Evolutionary conservation across 2,797 vertebrate species (phyloP).

Genomic region (Argyrosomus regius): DNA sequence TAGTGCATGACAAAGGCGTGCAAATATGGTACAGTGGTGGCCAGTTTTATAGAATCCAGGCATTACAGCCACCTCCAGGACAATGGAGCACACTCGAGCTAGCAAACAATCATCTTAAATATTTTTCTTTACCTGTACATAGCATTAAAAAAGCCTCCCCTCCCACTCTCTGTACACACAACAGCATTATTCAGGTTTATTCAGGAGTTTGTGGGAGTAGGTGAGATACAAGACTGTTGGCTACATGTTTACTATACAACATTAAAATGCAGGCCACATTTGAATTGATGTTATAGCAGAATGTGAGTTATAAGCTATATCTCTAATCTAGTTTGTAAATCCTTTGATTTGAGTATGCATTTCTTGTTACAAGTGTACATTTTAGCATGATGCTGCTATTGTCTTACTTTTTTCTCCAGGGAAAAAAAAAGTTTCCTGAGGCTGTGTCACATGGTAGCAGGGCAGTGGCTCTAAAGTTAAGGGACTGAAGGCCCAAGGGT

Average conservation of each 20-base stretch:
- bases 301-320: background rate
- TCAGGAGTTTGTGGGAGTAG: constrained; percentile 27
- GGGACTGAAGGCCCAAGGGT: constrained; percentile 25
- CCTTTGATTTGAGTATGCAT: constrained; percentile 19
- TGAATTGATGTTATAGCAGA: constrained; percentile 3
- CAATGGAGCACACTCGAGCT: background rate
- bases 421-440: constrained; percentile 21
- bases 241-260: background rate
- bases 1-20: constrained; percentile 19
- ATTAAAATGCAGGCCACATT: background rate
- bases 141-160: background rate
- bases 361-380: background rate
- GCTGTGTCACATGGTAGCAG: constrained; percentile 8
- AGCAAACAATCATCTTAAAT: constrained; percentile 10
- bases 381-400: background rate
- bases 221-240: constrained; percentile 14
- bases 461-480: constrained; percentile 11
- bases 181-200: constrained; percentile 8
- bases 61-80: background rate
- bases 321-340: background rate
- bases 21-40: constrained; percentile 5
- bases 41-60: background rate
- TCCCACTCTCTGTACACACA: constrained; percentile 11
- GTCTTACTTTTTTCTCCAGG: background rate
- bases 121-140: constrained; percentile 17